These are phyloP conservation scores for Paramormyrops hopkinsi DNA, from an alignment of 2,797 vertebrate genomes.

Conservation along the genomic window DNA sequence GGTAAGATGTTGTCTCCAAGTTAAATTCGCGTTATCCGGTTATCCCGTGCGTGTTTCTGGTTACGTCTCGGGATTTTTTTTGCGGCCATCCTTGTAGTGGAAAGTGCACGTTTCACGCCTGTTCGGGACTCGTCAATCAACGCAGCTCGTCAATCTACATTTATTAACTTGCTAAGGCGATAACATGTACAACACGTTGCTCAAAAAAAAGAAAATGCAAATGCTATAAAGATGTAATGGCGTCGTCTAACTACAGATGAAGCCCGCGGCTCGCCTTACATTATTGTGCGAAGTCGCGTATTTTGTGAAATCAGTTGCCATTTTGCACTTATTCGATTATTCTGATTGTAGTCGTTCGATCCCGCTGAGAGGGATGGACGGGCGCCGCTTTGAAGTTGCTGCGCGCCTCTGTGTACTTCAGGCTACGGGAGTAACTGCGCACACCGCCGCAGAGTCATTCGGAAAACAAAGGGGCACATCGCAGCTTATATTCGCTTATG, in stretches of 20 bases:
- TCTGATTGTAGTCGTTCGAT: neutral
- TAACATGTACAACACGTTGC: neutral
- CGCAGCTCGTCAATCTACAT: neutral
- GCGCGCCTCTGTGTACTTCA: neutral
- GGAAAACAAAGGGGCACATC: slow-evolving; percentile 34
- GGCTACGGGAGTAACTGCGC: slow-evolving; percentile 14
- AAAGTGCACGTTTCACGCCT: neutral
- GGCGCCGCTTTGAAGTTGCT: neutral
- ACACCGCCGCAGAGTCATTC: slow-evolving; percentile 31
- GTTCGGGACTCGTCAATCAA: neutral
- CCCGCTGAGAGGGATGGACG: neutral
- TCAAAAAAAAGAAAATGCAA: neutral
- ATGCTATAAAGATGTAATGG: neutral
- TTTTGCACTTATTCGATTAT: neutral
- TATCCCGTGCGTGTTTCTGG: neutral
- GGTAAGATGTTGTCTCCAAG: neutral
- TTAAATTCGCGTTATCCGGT: neutral
- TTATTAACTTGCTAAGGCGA: neutral
- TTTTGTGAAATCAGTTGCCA: neutral
- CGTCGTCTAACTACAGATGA: slow-evolving; percentile 1
- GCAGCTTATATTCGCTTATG: neutral
- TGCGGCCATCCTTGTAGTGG: neutral
- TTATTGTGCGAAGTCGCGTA: neutral
- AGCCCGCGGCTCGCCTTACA: neutral
- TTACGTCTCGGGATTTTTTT: neutral